Percentiles rank a stretch among this genome's conserved stretches.
Evolutionary conservation across 2,888 invertebrate species (phyloP).

Genomic region (Allolobophora icterica): DNA sequence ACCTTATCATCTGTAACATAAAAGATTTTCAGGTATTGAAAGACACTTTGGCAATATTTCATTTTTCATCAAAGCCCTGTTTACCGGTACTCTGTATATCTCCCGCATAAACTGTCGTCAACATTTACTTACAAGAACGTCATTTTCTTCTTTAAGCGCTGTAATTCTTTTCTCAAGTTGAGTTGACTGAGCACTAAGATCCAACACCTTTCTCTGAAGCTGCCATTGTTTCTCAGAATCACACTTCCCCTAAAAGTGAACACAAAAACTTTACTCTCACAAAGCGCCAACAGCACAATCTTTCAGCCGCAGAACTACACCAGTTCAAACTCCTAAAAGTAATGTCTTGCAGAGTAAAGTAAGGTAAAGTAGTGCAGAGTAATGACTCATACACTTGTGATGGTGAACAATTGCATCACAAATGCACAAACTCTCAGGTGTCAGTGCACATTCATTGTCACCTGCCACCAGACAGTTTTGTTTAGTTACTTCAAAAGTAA

Average conservation of each 20-base stretch:
- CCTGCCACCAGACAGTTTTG: not conserved
- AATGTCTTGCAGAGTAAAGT: not conserved
- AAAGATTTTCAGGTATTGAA: not conserved
- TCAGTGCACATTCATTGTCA: not conserved
- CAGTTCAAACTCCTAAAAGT: not conserved
- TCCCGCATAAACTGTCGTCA: not conserved
- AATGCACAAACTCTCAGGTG: not conserved
- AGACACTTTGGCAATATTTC: not conserved
- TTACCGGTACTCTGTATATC: not conserved
- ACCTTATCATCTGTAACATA: not conserved
- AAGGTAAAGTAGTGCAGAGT: no score
- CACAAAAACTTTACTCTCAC: not conserved
- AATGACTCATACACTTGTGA: no score
- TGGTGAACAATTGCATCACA: not conserved
- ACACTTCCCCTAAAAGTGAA: not conserved
- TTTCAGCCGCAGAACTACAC: not conserved
- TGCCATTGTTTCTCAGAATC: conserved; percentile 55
- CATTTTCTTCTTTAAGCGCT: conserved; percentile 60
- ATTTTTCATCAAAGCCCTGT: not conserved
- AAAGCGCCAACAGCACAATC: not conserved
- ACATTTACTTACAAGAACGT: conserved; percentile 55
- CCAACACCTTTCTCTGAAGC: conserved; percentile 58
- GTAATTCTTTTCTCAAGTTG: conserved; percentile 59
- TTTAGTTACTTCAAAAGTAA: not conserved
- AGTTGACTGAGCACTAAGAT: conserved; percentile 59